phyloP scores from a whole-genome alignment of 2,888 invertebrate species.

The Drosophila atroscutellata region DNA sequence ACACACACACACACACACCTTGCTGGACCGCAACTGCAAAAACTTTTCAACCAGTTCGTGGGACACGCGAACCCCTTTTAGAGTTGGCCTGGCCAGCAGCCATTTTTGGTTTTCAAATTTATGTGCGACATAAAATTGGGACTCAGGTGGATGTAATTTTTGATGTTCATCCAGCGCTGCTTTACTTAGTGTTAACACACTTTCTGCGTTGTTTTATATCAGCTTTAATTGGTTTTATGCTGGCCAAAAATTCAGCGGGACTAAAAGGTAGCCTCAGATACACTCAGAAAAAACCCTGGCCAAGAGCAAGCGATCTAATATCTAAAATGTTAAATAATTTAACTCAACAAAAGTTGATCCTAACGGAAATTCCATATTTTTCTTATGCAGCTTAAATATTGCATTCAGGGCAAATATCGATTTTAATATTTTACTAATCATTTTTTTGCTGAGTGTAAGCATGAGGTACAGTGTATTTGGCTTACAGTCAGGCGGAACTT shows the following conservation, averaged over 20 bases:
- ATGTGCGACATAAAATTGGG: conserved; percentile 72
- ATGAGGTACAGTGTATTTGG: neutral
- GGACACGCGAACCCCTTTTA: conserved; percentile 39
- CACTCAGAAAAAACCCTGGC: neutral
- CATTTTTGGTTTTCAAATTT: conserved; percentile 56
- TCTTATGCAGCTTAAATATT: neutral
- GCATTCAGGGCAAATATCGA: neutral
- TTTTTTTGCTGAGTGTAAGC: neutral
- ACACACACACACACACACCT: neutral
- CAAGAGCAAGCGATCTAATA: neutral
- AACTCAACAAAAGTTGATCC: neutral
- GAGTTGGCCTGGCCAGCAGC: conserved; percentile 32
- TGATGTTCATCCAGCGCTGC: conserved; percentile 46
- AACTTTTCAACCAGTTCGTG: conserved; percentile 66
- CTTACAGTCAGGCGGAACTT: conserved; percentile 2
- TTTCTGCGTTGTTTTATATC: conserved; percentile 24
- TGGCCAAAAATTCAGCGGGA: conserved; percentile 27
- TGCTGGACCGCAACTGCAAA: conserved; percentile 39
- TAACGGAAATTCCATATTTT: accelerated
- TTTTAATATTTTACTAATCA: neutral
- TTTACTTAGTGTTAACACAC: conserved; percentile 40
- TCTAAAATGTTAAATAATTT: neutral
- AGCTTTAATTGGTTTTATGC: conserved; percentile 63
- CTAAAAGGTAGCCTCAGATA: neutral
- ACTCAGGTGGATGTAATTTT: conserved; percentile 72